phyloP scores from a whole-genome alignment of 1,140 invertebrate genomes.

The Musca domestica region DNA sequence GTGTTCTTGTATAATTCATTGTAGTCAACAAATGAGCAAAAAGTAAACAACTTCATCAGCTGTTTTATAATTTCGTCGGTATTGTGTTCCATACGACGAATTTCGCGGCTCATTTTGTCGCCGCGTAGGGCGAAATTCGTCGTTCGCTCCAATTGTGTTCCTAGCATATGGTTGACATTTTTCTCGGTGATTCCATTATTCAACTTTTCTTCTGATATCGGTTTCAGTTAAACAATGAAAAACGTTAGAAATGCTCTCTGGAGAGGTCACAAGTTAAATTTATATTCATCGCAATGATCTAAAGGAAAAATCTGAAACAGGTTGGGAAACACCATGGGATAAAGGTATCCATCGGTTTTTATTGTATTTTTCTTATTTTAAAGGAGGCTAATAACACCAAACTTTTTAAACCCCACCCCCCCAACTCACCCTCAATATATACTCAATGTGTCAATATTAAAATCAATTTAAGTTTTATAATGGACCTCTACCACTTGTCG shows the following conservation, averaged over 20 bases:
- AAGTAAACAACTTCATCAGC: too few species aligned
- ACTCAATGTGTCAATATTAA: constrained; percentile 9
- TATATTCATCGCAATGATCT: background rate
- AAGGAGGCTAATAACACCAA: constrained; percentile 1
- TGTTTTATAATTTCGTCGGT: too few species aligned
- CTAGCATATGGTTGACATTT: too few species aligned
- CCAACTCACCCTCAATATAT: background rate
- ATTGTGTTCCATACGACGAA: too few species aligned
- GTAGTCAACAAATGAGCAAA: too few species aligned
- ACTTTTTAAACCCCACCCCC: too few species aligned
- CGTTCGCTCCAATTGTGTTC: too few species aligned
- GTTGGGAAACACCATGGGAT: too few species aligned
- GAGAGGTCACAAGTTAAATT: constrained; percentile 6
- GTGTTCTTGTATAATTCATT: too few species aligned
- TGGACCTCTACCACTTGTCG: background rate
- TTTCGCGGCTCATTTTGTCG: too few species aligned
- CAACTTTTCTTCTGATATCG: background rate
- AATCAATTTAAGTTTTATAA: constrained; percentile 17
- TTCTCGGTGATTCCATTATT: background rate
- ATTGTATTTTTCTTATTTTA: background rate
- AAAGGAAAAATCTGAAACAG: too few species aligned
- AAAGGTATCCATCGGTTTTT: background rate
- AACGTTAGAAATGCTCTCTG: background rate
- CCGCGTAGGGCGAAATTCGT: too few species aligned
- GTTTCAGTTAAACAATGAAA: constrained; percentile 2